These are phyloP conservation scores for Ovibos moschatus DNA, from an alignment of 2,113 vertebrate genomes.

Conservation along the genomic window DNA sequence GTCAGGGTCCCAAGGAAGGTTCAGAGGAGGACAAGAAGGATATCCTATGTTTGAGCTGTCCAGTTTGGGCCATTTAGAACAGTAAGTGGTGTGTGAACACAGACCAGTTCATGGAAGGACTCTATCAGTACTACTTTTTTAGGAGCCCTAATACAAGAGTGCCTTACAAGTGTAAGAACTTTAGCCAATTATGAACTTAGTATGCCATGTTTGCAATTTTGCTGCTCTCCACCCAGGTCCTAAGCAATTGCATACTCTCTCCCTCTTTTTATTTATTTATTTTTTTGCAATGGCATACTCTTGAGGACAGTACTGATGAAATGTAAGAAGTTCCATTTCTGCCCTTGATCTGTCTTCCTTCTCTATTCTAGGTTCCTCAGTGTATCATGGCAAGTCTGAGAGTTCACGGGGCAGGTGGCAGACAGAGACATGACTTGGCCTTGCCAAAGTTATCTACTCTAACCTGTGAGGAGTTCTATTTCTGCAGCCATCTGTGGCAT, in stretches of 20 bases:
- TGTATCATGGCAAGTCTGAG: not conserved
- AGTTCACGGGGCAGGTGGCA: not conserved
- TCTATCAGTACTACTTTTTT: not conserved
- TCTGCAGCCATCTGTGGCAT: not conserved
- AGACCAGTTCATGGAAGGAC: not conserved
- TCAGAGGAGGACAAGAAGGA: not conserved
- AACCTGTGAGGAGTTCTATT: not conserved
- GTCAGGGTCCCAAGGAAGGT: not conserved
- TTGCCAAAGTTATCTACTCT: not conserved
- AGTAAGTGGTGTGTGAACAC: not conserved
- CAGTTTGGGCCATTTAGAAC: not conserved
- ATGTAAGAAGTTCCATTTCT: not conserved
- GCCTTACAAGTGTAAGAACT: not conserved
- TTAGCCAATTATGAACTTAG: not conserved
- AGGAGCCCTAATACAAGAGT: not conserved
- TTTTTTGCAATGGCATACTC: not conserved
- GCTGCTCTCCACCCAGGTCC: not conserved
- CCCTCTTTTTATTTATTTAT: rapidly evolving
- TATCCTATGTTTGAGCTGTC: not conserved
- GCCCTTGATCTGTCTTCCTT: not conserved
- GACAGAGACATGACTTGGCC: not conserved
- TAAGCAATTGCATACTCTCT: not conserved
- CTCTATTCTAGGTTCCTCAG: not conserved
- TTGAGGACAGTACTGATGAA: not conserved
- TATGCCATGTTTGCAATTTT: not conserved